phyloP scores from a whole-genome alignment of 1,140 invertebrate species.

The Drosophila rhopaloa region DNA sequence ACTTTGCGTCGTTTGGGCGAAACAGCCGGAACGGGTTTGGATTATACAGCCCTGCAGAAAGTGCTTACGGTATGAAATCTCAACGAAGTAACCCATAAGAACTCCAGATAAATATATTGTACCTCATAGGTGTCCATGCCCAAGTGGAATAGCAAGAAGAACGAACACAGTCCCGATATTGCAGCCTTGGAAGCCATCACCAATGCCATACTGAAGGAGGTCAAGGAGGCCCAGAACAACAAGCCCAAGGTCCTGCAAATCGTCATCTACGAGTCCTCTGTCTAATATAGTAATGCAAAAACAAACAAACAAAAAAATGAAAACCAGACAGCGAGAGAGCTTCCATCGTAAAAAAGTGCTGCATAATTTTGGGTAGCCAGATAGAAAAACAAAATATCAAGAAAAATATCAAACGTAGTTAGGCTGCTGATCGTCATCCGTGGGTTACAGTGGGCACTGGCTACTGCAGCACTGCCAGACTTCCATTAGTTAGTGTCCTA shows the following conservation, averaged over 20 bases:
- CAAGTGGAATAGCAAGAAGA: constrained; percentile 84
- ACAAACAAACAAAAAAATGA: neutral
- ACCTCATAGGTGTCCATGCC: constrained; percentile 85
- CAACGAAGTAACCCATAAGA: neutral
- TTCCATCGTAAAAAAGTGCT: constrained; percentile 31
- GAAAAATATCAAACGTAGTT: constrained; percentile 58
- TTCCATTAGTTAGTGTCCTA: constrained; percentile 56
- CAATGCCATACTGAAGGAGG: constrained; percentile 87
- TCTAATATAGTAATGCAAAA: constrained; percentile 82
- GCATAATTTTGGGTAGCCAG: constrained; percentile 31
- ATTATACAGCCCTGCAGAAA: constrained; percentile 89
- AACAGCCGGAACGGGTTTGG: constrained; percentile 87
- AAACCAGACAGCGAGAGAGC: constrained; percentile 15
- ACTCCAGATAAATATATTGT: neutral
- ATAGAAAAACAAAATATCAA: constrained; percentile 21
- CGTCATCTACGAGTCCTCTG: constrained; percentile 93
- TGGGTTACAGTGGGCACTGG: constrained; percentile 28
- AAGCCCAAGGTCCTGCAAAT: constrained; percentile 90
- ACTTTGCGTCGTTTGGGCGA: constrained; percentile 90
- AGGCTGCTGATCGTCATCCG: constrained; percentile 32
- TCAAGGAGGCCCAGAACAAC: constrained; percentile 84
- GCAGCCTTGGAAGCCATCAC: constrained; percentile 90
- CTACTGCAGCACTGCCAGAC: constrained; percentile 46
- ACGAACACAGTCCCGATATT: constrained; percentile 87
- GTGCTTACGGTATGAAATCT: constrained; percentile 86